A percentile compares a stretch with the other conserved stretches of the same genome.
Evolutionary conservation across 2,888 invertebrate species (phyloP).

Genomic region (Philaethria dido): DNA sequence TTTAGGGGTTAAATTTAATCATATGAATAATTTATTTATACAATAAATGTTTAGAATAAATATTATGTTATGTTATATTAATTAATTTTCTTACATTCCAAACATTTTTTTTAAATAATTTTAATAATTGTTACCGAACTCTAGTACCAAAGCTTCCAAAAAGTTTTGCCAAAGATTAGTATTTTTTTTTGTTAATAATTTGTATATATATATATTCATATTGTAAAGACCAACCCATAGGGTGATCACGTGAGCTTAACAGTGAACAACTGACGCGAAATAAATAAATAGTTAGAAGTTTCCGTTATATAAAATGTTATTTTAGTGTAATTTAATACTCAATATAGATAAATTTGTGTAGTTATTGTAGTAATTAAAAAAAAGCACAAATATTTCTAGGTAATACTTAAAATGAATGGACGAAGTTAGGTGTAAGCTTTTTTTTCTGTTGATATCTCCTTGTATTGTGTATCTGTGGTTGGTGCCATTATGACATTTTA

Average conservation of each 20-base stretch:
- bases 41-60: too few species aligned
- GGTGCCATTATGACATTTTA: slow-evolving; percentile 29
- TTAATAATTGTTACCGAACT: background rate
- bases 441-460: slow-evolving; percentile 4
- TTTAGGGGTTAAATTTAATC: background rate
- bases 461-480: slow-evolving; percentile 23
- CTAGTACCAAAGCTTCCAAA: slow-evolving; percentile 8
- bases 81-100: background rate
- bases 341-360: slow-evolving; percentile 27
- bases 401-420: slow-evolving; percentile 13
- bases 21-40: too few species aligned
- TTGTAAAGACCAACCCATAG: slow-evolving; percentile 27
- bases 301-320: slow-evolving; percentile 35
- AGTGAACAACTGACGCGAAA: slow-evolving; percentile 29
- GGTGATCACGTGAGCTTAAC: slow-evolving; percentile 38
- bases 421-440: background rate
- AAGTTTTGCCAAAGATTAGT: background rate
- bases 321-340: slow-evolving; percentile 38
- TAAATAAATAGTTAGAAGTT: slow-evolving; percentile 31
- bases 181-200: slow-evolving; percentile 11
- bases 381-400: slow-evolving; percentile 39
- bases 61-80: background rate
- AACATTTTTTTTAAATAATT: background rate
- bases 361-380: slow-evolving; percentile 25
- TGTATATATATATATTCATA: slow-evolving; percentile 21